Evolutionary conservation across 2,797 vertebrate genomes (phyloP).

Genomic region (Otus scops): DNA sequence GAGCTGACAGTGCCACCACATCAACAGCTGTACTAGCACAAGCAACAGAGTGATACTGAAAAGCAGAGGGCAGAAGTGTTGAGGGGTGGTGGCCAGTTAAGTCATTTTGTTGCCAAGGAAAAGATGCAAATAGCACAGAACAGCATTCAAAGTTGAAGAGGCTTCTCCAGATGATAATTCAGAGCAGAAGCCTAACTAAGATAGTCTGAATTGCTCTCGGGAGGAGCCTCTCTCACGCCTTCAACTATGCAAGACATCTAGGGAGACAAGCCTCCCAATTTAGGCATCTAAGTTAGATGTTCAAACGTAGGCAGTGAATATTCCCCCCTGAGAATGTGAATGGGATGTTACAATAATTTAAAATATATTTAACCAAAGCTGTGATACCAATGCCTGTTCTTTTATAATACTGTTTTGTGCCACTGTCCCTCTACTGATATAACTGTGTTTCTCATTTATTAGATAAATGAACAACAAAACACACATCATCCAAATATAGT

Average conservation of each 20-base stretch:
- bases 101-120: not conserved
- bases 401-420: not conserved
- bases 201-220: constrained; percentile 38
- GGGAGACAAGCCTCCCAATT: constrained; percentile 36
- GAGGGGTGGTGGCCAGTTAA: not conserved
- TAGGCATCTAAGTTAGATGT: constrained; percentile 28
- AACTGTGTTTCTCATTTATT: constrained; percentile 30
- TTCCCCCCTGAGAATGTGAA: not conserved
- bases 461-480: constrained; percentile 23
- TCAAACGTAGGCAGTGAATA: not conserved
- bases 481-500: not conserved
- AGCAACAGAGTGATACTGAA: not conserved
- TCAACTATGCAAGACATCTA: constrained; percentile 34
- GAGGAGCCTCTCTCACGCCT: constrained; percentile 41
- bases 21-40: not conserved
- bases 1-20: not conserved
- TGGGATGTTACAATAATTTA: not conserved
- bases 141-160: constrained; percentile 29
- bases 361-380: constrained; percentile 9
- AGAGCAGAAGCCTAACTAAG: constrained; percentile 43
- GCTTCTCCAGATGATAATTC: constrained; percentile 48
- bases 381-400: not conserved
- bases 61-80: not conserved
- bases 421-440: not conserved
- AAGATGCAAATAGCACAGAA: constrained; percentile 31